phyloP scores from a whole-genome alignment of 2,113 vertebrate species.

The Dasyurus viverrinus region DNA sequence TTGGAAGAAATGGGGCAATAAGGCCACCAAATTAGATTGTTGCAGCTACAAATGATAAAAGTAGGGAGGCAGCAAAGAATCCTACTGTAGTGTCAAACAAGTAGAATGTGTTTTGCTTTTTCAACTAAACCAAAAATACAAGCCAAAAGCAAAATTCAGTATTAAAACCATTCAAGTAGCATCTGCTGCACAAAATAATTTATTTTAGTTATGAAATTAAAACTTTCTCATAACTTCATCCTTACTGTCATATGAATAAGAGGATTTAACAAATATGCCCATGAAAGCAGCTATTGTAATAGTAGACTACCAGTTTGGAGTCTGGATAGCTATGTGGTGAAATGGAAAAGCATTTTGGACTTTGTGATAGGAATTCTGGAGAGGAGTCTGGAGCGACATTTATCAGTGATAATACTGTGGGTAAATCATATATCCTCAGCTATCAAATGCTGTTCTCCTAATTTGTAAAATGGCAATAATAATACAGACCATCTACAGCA shows the following conservation, averaged over 20 bases:
- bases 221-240: slow-evolving; percentile 21
- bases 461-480: background rate
- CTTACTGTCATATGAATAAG: background rate
- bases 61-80: background rate
- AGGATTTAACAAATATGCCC: background rate
- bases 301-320: background rate
- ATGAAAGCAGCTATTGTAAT: slow-evolving; percentile 14
- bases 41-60: background rate
- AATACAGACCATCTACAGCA: background rate
- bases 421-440: background rate
- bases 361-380: background rate
- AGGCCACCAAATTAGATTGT: background rate
- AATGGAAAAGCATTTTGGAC: background rate
- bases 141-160: background rate
- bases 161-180: slow-evolving; percentile 4
- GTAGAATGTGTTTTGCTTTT: background rate
- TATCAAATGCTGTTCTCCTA: background rate
- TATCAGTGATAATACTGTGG: background rate
- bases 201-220: slow-evolving; percentile 5
- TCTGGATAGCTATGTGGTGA: background rate
- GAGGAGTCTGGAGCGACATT: background rate
- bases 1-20: slow-evolving; percentile 14
- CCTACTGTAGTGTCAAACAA: background rate
- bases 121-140: slow-evolving; percentile 3
- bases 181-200: background rate